These are phyloP conservation scores for Stomatorhinus walkeri DNA, from an alignment of 2,797 vertebrate genomes.

Conservation along the genomic window DNA sequence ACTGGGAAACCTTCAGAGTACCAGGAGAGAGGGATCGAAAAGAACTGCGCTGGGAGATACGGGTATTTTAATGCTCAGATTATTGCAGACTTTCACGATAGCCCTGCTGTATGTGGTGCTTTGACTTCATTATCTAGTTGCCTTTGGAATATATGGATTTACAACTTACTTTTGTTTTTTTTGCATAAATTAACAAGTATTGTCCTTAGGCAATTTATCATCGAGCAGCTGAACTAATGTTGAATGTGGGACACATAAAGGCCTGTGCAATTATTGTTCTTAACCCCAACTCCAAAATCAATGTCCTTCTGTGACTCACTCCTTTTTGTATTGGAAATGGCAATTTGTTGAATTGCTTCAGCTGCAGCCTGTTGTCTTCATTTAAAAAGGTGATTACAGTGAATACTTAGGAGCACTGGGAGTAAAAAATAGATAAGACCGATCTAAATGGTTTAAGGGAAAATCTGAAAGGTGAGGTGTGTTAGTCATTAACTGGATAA, in stretches of 20 bases:
- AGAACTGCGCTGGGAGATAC: conserved; percentile 56
- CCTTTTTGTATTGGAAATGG: background rate
- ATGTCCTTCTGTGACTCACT: background rate
- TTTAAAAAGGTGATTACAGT: background rate
- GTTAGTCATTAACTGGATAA: background rate
- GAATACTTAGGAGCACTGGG: background rate
- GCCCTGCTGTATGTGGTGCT: background rate
- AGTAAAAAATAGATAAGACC: background rate
- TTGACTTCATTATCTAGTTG: background rate
- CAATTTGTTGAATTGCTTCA: background rate
- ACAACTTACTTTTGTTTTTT: background rate
- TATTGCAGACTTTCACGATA: background rate
- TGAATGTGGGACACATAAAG: background rate
- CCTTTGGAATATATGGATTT: background rate
- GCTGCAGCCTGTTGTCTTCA: background rate
- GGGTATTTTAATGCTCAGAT: conserved; percentile 43
- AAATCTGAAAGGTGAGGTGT: background rate
- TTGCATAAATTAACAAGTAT: background rate
- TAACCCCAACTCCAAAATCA: background rate
- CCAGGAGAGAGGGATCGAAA: conserved; percentile 59
- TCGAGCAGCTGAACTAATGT: background rate
- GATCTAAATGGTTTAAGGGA: background rate
- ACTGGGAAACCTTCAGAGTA: conserved; percentile 61
- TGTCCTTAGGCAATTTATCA: background rate
- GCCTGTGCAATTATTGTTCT: background rate